A percentile compares a stretch with the other conserved stretches of the same genome.
phyloP scores from a whole-genome alignment of 1,140 invertebrate genomes.

The Thaumetopoea pityocampa region DNA sequence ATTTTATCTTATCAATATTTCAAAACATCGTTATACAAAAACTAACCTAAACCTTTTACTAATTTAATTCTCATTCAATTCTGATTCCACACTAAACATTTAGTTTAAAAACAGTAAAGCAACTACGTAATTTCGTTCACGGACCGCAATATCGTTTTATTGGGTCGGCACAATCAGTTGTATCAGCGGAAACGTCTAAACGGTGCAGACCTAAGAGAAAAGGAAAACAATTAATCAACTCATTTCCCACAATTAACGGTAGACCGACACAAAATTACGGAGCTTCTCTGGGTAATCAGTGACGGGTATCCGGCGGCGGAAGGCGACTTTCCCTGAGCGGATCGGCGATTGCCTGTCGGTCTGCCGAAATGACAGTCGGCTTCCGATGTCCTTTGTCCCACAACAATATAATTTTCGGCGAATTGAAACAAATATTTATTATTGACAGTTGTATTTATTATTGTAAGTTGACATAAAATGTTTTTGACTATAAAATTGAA shows the following conservation, averaged over 20 bases:
- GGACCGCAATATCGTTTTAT: too few species aligned
- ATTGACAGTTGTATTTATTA: too few species aligned
- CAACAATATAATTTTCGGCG: constrained; percentile 17
- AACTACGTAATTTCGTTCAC: too few species aligned
- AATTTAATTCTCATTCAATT: too few species aligned
- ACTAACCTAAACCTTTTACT: too few species aligned
- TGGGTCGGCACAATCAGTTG: constrained; percentile 19
- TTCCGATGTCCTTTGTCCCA: constrained; percentile 19
- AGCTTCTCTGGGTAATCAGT: constrained; percentile 56
- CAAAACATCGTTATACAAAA: too few species aligned
- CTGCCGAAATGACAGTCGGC: too few species aligned
- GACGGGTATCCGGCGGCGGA: constrained; percentile 30
- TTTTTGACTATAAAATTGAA: too few species aligned
- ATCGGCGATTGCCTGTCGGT: constrained; percentile 27
- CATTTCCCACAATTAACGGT: constrained; percentile 64
- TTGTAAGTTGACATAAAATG: too few species aligned
- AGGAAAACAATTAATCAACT: constrained; percentile 68
- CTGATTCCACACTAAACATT: too few species aligned
- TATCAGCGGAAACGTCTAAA: constrained; percentile 30
- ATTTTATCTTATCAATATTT: too few species aligned
- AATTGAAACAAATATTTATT: constrained; percentile 11
- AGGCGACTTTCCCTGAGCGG: constrained; percentile 33
- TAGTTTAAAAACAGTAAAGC: too few species aligned
- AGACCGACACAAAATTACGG: constrained; percentile 55
- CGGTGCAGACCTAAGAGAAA: constrained; percentile 48